These are phyloP conservation scores for Himalopsyche kuldschensis DNA, from an alignment of 2,888 invertebrate genomes.

Conservation along the genomic window DNA sequence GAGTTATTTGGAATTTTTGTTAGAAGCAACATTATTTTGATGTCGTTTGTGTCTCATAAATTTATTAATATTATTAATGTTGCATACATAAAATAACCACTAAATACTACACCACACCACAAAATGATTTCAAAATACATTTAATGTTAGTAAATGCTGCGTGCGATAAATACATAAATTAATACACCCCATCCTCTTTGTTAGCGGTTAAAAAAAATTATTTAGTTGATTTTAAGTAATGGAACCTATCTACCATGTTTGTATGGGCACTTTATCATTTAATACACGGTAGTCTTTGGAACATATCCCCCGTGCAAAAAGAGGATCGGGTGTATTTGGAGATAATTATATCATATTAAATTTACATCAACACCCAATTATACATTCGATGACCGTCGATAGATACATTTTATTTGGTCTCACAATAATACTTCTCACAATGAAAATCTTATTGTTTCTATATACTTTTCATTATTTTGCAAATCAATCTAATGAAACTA, in stretches of 20 bases:
- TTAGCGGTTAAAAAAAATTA: background rate
- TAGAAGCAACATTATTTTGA: too few relatives aligned
- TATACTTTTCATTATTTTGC: background rate
- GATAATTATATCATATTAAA: background rate
- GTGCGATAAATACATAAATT: background rate
- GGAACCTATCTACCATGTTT: too few relatives aligned
- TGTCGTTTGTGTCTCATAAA: too few relatives aligned
- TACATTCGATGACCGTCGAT: background rate
- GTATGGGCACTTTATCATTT: too few relatives aligned
- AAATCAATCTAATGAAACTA: background rate
- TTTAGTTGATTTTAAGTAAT: too few relatives aligned
- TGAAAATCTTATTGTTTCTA: background rate
- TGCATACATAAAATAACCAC: background rate
- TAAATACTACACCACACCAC: background rate
- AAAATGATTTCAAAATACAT: background rate
- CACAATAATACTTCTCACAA: background rate
- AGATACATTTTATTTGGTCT: background rate
- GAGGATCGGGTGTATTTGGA: too few relatives aligned
- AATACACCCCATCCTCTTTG: too few relatives aligned
- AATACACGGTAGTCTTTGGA: too few relatives aligned
- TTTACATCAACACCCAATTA: background rate
- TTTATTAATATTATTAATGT: too few relatives aligned
- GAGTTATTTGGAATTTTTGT: too few relatives aligned
- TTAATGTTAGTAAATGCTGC: background rate
- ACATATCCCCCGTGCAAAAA: too few relatives aligned